Percentiles rank a stretch among this genome's conserved stretches.
phyloP scores from a whole-genome alignment of 1,140 invertebrate genomes.

The Drosophila repletoides region DNA sequence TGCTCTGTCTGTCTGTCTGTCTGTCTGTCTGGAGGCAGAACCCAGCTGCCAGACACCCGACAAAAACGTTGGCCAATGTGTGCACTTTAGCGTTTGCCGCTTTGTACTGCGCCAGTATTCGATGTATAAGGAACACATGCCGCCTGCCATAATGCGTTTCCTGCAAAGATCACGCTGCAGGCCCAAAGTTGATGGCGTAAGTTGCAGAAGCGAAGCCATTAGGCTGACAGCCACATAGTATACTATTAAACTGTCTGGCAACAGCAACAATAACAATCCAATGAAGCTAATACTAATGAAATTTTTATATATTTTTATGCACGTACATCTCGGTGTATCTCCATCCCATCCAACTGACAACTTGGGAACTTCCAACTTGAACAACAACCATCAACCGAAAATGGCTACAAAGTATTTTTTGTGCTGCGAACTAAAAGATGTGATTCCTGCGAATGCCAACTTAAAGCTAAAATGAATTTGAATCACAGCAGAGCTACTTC shows the following conservation, averaged over 20 bases:
- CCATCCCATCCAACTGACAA: not conserved
- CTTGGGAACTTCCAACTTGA: conserved; percentile 29
- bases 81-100: conserved; percentile 67
- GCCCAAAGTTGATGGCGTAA: conserved; percentile 66
- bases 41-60: conserved; percentile 70
- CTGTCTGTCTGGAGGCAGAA: conserved; percentile 11
- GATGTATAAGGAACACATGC: conserved; percentile 75
- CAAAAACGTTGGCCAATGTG: conserved; percentile 59
- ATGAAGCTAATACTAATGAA: conserved; percentile 69
- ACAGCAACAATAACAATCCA: conserved; percentile 49
- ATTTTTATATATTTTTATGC: conserved; percentile 21
- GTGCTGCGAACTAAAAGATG: conserved; percentile 70
- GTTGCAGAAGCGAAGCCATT: conserved; percentile 44
- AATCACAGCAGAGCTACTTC: conserved; percentile 50
- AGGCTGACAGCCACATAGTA: not conserved
- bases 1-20: conserved; percentile 16
- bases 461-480: conserved; percentile 58
- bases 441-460: conserved; percentile 75
- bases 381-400: conserved; percentile 31
- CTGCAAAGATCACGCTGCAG: conserved; percentile 67
- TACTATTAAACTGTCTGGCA: conserved; percentile 56
- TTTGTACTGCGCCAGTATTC: conserved; percentile 65
- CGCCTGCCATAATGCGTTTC: conserved; percentile 67
- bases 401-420: conserved; percentile 68
- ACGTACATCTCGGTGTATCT: too few species aligned